phyloP scores from a whole-genome alignment of 2,797 vertebrate genomes.

The Sebastes goodei region DNA sequence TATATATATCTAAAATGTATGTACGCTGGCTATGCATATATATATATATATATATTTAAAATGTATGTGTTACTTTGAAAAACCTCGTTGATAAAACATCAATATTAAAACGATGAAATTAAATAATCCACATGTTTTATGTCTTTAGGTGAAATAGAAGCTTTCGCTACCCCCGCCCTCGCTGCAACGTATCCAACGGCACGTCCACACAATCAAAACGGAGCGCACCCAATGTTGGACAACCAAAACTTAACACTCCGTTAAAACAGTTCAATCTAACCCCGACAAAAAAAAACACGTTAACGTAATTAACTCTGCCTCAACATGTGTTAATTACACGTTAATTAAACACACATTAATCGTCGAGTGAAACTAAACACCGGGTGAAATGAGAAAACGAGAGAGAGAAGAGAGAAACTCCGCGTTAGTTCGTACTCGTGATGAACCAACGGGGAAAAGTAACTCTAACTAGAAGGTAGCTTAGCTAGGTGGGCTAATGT shows the following conservation, averaged over 20 bases:
- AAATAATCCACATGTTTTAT: no score
- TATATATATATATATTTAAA: no score
- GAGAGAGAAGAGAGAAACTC: constrained; percentile 37
- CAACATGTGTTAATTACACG: rapidly evolving
- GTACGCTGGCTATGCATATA: no score
- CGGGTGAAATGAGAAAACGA: rapidly evolving
- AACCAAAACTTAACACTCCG: constrained; percentile 35
- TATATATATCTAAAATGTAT: no score
- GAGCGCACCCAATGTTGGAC: constrained; percentile 43
- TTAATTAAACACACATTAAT: rapidly evolving
- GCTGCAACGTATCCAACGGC: background rate
- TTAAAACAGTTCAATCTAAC: background rate
- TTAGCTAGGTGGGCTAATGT: constrained; percentile 72
- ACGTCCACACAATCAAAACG: background rate
- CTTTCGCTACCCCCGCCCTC: background rate
- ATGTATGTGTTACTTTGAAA: no score
- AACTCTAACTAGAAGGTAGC: constrained; percentile 4
- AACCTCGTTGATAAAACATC: no score
- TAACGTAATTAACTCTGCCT: rapidly evolving
- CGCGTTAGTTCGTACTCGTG: constrained; percentile 43
- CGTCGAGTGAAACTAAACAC: rapidly evolving
- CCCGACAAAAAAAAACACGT: background rate
- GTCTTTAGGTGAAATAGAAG: rapidly evolving
- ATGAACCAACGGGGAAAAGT: constrained; percentile 26
- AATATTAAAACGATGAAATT: no score